Conservation (phyloP, 2,113 vertebrate species). For the Barnardius zonarius region DNA sequence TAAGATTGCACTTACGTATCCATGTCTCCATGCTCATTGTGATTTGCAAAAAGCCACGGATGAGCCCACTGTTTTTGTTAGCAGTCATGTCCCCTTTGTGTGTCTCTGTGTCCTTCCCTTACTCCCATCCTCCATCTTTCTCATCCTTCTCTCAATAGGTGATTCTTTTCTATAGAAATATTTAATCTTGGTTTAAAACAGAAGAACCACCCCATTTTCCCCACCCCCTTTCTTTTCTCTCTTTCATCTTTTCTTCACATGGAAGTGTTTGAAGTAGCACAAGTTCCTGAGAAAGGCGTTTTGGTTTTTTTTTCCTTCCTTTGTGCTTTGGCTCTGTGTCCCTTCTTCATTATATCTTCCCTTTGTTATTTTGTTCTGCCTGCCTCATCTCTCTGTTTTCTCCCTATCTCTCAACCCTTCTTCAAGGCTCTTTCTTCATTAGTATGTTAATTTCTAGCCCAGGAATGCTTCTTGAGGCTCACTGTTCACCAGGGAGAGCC, state of each 20-base stretch:
- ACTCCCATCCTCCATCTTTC: constrained; percentile 37
- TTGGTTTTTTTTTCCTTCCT: neutral
- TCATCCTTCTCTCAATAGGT: constrained; percentile 41
- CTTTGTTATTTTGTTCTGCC: constrained; percentile 24
- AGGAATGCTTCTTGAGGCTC: constrained; percentile 46
- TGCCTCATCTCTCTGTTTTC: neutral
- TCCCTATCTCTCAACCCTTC: constrained; percentile 20
- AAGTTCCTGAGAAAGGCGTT: neutral
- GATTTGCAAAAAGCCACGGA: constrained; percentile 48
- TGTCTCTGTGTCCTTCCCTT: constrained; percentile 1
- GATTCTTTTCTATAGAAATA: constrained; percentile 39
- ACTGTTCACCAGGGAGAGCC: constrained; percentile 16
- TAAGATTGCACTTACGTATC: constrained; percentile 19
- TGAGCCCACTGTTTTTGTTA: constrained; percentile 4
- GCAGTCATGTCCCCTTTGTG: constrained; percentile 5
- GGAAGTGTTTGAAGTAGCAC: constrained; percentile 41
- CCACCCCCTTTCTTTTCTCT: neutral
- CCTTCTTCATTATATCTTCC: constrained; percentile 36
- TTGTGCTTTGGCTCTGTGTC: constrained; percentile 27
- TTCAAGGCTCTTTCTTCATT: constrained; percentile 44
- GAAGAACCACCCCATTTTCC: constrained; percentile 19
- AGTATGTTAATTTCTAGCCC: constrained; percentile 56
- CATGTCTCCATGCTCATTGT: constrained; percentile 33
- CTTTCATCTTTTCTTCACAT: constrained; percentile 44
- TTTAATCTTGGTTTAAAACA: constrained; percentile 40